These are phyloP conservation scores for Brachionus rubens DNA, from an alignment of 1,140 invertebrate species.

Conservation along the genomic window DNA sequence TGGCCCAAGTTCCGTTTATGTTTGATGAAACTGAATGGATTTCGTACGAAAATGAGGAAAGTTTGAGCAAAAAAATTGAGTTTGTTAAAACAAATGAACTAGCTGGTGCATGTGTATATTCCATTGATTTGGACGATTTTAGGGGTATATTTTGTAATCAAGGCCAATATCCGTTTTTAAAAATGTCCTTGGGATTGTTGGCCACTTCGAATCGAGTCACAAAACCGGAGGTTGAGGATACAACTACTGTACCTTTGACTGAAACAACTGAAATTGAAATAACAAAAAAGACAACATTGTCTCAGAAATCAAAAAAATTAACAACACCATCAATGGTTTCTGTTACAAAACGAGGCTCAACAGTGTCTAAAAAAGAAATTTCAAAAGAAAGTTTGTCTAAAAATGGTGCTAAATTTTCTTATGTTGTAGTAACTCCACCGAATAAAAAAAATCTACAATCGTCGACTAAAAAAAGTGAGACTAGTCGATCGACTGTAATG, in stretches of 20 bases:
- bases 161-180: constrained; percentile 53
- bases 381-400: not conserved
- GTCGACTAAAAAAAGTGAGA: not conserved
- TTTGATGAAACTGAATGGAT: constrained; percentile 29
- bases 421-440: not conserved
- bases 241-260: not conserved
- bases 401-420: not conserved
- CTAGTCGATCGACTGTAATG: no score
- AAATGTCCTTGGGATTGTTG: constrained; percentile 1
- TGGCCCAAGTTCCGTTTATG: constrained; percentile 12
- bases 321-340: no score
- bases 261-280: not conserved
- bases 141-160: constrained; percentile 51
- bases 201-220: not conserved
- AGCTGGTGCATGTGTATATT: constrained; percentile 32
- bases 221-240: not conserved
- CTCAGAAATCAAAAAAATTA: no score
- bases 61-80: constrained; percentile 27
- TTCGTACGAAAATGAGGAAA: constrained; percentile 39
- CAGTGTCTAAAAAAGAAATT: not conserved
- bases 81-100: constrained; percentile 41
- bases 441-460: not conserved
- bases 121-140: constrained; percentile 62
- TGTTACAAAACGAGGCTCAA: no score
- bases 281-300: no score